Evolutionary conservation across 92 coral and sea anemone genomes (phyloP).

Genomic region (Epizoanthus stellaris): DNA sequence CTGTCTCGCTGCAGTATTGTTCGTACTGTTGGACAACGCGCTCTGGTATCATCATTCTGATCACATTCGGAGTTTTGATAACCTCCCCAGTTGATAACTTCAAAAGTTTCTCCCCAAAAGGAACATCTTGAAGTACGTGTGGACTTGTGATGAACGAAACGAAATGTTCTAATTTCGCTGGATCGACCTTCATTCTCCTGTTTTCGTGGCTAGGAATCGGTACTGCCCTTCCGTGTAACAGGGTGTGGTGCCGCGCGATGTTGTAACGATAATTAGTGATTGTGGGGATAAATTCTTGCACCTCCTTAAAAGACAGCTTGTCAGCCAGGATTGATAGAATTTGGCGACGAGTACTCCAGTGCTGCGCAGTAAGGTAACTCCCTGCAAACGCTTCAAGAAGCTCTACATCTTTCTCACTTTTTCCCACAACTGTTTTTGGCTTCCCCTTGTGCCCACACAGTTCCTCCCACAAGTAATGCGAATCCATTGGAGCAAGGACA

Average conservation of each 20-base stretch:
- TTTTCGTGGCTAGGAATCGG: constrained; percentile 16
- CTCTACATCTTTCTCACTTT: background rate
- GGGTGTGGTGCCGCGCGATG: background rate
- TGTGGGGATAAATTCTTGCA: no score
- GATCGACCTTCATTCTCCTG: constrained; percentile 51
- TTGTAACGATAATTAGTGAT: no score
- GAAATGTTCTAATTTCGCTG: constrained; percentile 60
- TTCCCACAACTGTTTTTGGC: no score
- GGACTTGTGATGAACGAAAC: constrained; percentile 62
- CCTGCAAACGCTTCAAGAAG: constrained; percentile 51
- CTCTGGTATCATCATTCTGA: constrained; percentile 53
- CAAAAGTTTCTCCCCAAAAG: constrained; percentile 45
- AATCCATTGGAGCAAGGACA: constrained; percentile 42
- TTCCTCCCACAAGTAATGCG: constrained; percentile 7
- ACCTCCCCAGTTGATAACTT: constrained; percentile 45
- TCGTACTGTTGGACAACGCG: constrained; percentile 40
- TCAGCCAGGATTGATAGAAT: background rate
- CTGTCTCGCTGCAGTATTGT: constrained; percentile 41
- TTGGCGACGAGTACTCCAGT: constrained; percentile 58
- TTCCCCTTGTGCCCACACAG: no score
- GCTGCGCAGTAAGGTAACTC: constrained; percentile 48
- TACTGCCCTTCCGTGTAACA: constrained; percentile 55
- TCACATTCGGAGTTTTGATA: constrained; percentile 49
- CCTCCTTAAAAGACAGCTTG: no score
- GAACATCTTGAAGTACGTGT: constrained; percentile 53